Evolutionary conservation across 2,888 invertebrate species (phyloP).

Genomic region (Agonopterix subpropinquella): DNA sequence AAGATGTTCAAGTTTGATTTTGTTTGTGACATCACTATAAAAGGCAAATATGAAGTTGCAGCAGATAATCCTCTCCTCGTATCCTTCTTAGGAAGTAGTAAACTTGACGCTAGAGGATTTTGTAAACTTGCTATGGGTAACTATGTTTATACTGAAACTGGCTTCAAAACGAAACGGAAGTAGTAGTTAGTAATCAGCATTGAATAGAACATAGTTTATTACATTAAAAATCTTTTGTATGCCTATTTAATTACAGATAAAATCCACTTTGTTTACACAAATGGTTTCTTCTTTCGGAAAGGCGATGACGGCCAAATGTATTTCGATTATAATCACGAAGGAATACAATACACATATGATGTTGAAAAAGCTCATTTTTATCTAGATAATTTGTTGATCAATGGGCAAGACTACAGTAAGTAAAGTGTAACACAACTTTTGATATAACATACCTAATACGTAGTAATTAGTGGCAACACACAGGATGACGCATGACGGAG

Average conservation of each 20-base stretch:
- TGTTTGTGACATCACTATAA: conserved; percentile 29
- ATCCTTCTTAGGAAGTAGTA: too few species aligned
- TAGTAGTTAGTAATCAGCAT: too few species aligned
- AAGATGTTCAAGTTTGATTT: conserved; percentile 23
- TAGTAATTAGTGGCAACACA: too few species aligned
- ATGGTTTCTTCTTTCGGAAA: conserved; percentile 13
- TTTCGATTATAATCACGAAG: conserved; percentile 15
- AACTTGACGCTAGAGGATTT: too few species aligned
- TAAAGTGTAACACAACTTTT: background rate
- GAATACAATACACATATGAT: conserved; percentile 16
- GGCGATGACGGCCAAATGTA: conserved; percentile 20
- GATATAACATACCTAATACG: too few species aligned
- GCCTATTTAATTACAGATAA: conserved; percentile 18
- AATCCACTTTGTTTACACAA: conserved; percentile 16
- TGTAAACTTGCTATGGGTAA: too few species aligned
- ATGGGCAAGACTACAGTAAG: conserved; percentile 19
- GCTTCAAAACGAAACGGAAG: too few species aligned
- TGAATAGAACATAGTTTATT: too few species aligned
- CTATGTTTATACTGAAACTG: too few species aligned
- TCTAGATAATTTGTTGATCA: conserved; percentile 16
- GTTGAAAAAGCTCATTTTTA: conserved; percentile 17
- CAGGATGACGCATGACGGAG: too few species aligned
- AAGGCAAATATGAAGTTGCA: conserved; percentile 27
- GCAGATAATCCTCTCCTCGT: conserved; percentile 2
- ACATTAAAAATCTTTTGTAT: too few species aligned